Evolutionary conservation across 2,797 vertebrate genomes (phyloP), one percentile per base, ranked within the genome.

Genomic region (Chromis chromis): DNA sequence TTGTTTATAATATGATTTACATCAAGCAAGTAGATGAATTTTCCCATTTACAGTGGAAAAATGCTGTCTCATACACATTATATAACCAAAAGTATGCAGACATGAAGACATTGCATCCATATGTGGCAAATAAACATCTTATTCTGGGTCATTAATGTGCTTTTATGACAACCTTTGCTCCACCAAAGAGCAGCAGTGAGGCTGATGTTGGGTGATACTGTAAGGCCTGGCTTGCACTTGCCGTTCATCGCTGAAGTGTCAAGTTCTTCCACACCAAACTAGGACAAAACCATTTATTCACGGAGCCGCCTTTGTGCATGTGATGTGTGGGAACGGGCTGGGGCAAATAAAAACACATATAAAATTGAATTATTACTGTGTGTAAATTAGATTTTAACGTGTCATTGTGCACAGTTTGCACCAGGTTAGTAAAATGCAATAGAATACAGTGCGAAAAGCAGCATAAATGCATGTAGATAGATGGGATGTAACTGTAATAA

Each of bases 381-480:
- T 39, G 55, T 63, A 36, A 13, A 62, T 50, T 72, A 61, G 27
- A 39, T 40, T 49, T n/a, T 21, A 19, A 42, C 39, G 60, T 70
- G 33, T 28, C 52, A 74, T 58, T 52, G 19, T 14, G 8, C 24
- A 44, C 33, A 52, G 14, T 40, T 14, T 9, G 56, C 11, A 58
- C 16, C 61, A 22, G 13, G 25, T 65, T 31, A 52, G 46, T 31
- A 12, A 17, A 50, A 6, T 54, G 25, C 17, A 19, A 25, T 33
- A 17, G 22, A 31, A 11, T 55, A 28, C 13, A 14, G 36, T 0
- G 46, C 21, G 39, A 54, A 62, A 27, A 14, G 2, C 39, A 55
- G 31, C n/a, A 48, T 2, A 48, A 49, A 3, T 49, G 19, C 44
- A 46, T 0, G 11, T 12, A 11, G 10, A 11, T 21, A 46, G n/a